Evolutionary conservation across 2,888 invertebrate species (phyloP).

Genomic region (Notodonta ziczac): DNA sequence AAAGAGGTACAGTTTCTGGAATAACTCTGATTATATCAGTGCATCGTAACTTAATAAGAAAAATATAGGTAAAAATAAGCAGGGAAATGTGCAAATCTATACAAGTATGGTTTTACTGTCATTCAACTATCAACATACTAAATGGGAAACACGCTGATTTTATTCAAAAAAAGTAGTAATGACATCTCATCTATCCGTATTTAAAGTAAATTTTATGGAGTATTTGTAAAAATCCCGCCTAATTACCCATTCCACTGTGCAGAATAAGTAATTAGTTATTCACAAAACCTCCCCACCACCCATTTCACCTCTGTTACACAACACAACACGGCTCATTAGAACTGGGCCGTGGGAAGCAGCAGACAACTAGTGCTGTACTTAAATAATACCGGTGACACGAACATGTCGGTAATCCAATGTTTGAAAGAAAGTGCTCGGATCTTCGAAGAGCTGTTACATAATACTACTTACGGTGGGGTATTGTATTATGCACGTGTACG

Average conservation of each 20-base stretch:
- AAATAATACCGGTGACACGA: conserved; percentile 10
- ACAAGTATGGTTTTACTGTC: no score
- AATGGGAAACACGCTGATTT: no score
- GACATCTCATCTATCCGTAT: no score
- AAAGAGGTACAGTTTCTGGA: neutral
- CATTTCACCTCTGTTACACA: conserved; percentile 66
- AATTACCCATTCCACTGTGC: conserved; percentile 55
- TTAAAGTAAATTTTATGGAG: neutral
- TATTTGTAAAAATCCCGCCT: conserved; percentile 45
- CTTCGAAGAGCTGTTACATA: neutral
- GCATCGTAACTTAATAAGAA: no score
- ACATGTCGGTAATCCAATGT: conserved; percentile 14
- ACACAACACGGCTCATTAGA: conserved; percentile 81
- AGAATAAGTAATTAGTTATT: conserved; percentile 58
- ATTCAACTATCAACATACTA: no score
- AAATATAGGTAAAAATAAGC: no score
- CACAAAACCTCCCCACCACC: conserved; percentile 51
- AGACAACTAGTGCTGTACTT: conserved; percentile 55
- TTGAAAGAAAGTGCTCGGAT: neutral
- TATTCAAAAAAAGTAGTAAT: no score
- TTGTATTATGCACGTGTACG: neutral
- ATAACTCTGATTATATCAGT: no score
- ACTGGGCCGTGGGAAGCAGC: conserved; percentile 76
- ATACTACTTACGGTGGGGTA: neutral
- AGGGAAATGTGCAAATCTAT: no score